phyloP scores from a whole-genome alignment of 1,140 invertebrate species.

The Apis mellifera region DNA sequence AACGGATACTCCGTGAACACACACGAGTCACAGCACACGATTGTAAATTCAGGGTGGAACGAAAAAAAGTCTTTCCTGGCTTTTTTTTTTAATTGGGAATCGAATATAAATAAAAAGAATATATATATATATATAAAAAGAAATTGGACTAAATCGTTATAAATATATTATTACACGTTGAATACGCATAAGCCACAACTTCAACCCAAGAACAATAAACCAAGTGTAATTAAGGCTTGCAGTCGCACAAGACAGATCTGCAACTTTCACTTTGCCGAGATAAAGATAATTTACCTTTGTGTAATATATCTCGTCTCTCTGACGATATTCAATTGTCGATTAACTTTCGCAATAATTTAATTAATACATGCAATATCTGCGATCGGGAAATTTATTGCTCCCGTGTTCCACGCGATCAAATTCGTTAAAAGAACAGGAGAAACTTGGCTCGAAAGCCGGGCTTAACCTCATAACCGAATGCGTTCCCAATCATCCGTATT shows the following conservation, averaged over 20 bases:
- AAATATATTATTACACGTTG: neutral
- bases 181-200: too few species aligned
- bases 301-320: too few species aligned
- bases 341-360: too few species aligned
- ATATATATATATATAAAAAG: too few species aligned
- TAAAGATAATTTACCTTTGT: constrained; percentile 3
- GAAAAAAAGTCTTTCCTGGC: too few species aligned
- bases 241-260: too few species aligned
- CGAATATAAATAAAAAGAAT: too few species aligned
- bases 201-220: constrained; percentile 33
- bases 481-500: constrained; percentile 69
- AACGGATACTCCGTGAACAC: neutral
- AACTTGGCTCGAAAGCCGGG: neutral
- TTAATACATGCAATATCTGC: neutral
- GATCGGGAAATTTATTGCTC: neutral
- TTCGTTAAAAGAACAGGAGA: neutral
- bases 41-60: too few species aligned
- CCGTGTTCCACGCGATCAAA: neutral
- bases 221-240: constrained; percentile 21
- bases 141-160: too few species aligned
- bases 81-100: too few species aligned
- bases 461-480: constrained; percentile 52
- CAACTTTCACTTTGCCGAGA: constrained; percentile 20
- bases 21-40: neutral
- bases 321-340: neutral